Evolutionary conservation across 2,113 vertebrate genomes (phyloP).

Genomic region (Scolopax mira): DNA sequence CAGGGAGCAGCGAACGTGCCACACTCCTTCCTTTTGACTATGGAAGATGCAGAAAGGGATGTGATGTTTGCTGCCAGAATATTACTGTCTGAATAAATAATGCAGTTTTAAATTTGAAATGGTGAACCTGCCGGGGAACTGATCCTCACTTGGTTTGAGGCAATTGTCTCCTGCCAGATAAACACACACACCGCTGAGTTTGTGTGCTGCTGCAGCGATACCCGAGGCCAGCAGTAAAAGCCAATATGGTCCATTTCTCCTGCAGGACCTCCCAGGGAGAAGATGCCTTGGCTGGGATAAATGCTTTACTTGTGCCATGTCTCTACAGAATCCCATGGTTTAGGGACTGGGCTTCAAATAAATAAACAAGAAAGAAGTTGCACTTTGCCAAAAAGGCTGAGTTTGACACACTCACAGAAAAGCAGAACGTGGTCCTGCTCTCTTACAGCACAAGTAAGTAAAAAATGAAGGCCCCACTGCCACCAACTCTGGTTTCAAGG

Average conservation of each 20-base stretch:
- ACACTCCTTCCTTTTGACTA: background rate
- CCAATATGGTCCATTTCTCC: background rate
- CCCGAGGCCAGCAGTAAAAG: background rate
- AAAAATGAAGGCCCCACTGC: background rate
- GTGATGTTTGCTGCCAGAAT: background rate
- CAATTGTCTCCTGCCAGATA: background rate
- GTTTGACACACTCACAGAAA: background rate
- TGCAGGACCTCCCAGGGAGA: background rate
- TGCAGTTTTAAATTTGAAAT: background rate
- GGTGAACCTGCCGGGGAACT: background rate
- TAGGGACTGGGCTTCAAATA: background rate
- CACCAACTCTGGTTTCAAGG: background rate
- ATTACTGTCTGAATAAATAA: slow-evolving; percentile 5
- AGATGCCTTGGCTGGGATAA: background rate
- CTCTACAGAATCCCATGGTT: background rate
- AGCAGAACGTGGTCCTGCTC: background rate
- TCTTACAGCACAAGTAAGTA: background rate
- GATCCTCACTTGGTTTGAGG: background rate
- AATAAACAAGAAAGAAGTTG: background rate
- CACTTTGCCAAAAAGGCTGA: background rate
- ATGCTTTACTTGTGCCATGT: background rate
- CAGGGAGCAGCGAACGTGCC: fast-evolving
- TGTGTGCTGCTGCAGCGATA: background rate
- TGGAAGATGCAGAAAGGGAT: background rate
- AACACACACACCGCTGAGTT: background rate